phyloP scores from a whole-genome alignment of 2,797 vertebrate genomes.

The Malacoctenus gilli region DNA sequence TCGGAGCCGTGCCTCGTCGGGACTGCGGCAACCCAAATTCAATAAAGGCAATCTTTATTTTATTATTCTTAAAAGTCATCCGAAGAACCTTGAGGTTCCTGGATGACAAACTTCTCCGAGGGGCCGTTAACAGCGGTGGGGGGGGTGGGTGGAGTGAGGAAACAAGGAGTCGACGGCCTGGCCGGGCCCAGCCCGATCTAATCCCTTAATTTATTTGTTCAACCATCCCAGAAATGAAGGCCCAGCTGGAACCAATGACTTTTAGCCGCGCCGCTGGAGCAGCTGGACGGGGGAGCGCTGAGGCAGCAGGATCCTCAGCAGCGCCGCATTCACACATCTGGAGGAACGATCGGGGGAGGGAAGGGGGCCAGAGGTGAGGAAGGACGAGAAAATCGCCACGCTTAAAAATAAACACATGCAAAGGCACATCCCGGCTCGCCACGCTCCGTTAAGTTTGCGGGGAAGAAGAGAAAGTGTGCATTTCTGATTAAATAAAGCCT shows the following conservation, averaged over 20 bases:
- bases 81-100: conserved; percentile 38
- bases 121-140: conserved; percentile 18
- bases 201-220: conserved; percentile 98
- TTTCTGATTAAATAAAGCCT: conserved; percentile 11
- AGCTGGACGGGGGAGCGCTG: conserved; percentile 94
- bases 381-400: conserved; percentile 74
- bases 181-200: conserved; percentile 80
- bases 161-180: no score
- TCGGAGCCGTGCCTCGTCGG: conserved; percentile 10
- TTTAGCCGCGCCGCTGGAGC: conserved; percentile 86
- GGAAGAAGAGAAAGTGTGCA: conserved; percentile 23
- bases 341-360: conserved; percentile 89
- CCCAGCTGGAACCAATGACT: conserved; percentile 97
- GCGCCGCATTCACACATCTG: conserved; percentile 92
- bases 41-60: conserved; percentile 39
- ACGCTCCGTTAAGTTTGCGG: conserved; percentile 30
- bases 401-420: conserved; percentile 87
- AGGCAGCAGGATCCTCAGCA: conserved; percentile 87
- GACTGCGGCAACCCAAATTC: conserved; percentile 25
- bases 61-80: conserved; percentile 37
- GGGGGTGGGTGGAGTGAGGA: conserved; percentile 9
- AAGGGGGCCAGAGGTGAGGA: conserved; percentile 90
- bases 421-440: conserved; percentile 63
- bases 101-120: conserved; percentile 33
- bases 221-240: conserved; percentile 94